Evolutionary conservation across 2,113 vertebrate species (phyloP).

Genomic region (Pseudolaguvia tuberculata): DNA sequence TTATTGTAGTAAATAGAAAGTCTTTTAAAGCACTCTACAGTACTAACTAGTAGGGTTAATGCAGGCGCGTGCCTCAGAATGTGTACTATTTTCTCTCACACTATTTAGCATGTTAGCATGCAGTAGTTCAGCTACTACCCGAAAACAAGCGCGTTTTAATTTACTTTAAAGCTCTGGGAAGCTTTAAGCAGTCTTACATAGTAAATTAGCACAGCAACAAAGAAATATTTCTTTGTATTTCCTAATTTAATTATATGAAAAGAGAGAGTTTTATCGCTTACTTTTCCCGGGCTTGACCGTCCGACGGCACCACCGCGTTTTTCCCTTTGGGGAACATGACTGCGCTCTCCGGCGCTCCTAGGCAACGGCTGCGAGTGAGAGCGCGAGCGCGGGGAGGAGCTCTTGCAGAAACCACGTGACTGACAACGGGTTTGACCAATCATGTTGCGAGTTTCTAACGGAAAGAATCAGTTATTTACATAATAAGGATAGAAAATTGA

Average conservation of each 20-base stretch:
- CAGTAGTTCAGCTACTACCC: not conserved
- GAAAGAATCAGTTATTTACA: not conserved
- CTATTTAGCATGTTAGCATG: constrained; percentile 3
- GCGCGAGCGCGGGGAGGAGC: constrained; percentile 57
- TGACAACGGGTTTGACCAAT: constrained; percentile 45
- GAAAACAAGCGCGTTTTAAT: constrained; percentile 6
- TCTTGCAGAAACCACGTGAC: constrained; percentile 46
- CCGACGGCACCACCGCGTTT: constrained; percentile 77
- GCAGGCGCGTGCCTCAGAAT: not conserved
- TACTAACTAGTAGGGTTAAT: not conserved
- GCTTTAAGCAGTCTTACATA: not conserved
- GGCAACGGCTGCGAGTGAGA: constrained; percentile 65
- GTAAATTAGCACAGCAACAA: not conserved
- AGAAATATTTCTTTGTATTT: not conserved
- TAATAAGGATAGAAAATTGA: not conserved
- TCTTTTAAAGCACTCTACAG: not conserved
- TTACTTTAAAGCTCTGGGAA: not conserved
- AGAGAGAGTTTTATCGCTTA: constrained; percentile 59
- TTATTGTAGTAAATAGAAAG: not conserved
- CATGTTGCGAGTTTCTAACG: not conserved
- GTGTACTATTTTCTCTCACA: not conserved
- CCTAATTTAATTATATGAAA: not conserved
- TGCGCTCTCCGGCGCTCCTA: constrained; percentile 48
- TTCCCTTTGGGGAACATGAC: constrained; percentile 81
- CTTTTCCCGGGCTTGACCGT: constrained; percentile 80